Evolutionary conservation across 1,140 invertebrate species (phyloP).

Genomic region (Drosophila pandora): DNA sequence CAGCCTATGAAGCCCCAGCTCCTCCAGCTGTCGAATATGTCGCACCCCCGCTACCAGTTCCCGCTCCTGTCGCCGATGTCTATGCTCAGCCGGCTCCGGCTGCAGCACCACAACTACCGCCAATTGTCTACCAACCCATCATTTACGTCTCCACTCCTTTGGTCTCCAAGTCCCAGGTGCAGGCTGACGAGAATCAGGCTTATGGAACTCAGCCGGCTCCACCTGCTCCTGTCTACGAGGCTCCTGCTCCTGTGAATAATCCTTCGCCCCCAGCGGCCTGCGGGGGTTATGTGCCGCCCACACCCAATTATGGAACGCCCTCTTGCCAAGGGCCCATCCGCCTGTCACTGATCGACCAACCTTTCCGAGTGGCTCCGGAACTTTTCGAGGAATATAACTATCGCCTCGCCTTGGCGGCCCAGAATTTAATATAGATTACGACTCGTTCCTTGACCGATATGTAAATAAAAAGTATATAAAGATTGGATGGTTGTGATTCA

Average conservation of each 20-base stretch:
- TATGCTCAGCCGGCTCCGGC: slow-evolving; percentile 10
- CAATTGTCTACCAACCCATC: slow-evolving; percentile 72
- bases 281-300: slow-evolving; percentile 6
- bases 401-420: slow-evolving; percentile 48
- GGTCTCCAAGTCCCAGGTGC: slow-evolving; percentile 9
- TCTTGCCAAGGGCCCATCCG: slow-evolving; percentile 53
- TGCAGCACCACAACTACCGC: slow-evolving; percentile 33
- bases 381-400: slow-evolving; percentile 70
- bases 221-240: slow-evolving; percentile 18
- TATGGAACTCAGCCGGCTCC: slow-evolving; percentile 17
- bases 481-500: slow-evolving; percentile 11
- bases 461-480: slow-evolving; percentile 66
- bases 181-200: slow-evolving; percentile 2
- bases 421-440: slow-evolving; percentile 43
- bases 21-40: slow-evolving; percentile 17
- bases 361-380: slow-evolving; percentile 71
- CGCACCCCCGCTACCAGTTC: slow-evolving; percentile 8
- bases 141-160: slow-evolving; percentile 56
- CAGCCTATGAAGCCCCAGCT: slow-evolving; percentile 27
- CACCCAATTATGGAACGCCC: slow-evolving; percentile 33
- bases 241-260: slow-evolving; percentile 16
- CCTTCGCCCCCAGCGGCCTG: slow-evolving; percentile 28
- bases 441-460: slow-evolving; percentile 11
- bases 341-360: slow-evolving; percentile 65
- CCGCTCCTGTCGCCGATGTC: slow-evolving; percentile 8